A percentile compares a stretch with the other conserved stretches of the same genome.
phyloP scores from a whole-genome alignment of 2,888 invertebrate species.

The Biston stratarius region DNA sequence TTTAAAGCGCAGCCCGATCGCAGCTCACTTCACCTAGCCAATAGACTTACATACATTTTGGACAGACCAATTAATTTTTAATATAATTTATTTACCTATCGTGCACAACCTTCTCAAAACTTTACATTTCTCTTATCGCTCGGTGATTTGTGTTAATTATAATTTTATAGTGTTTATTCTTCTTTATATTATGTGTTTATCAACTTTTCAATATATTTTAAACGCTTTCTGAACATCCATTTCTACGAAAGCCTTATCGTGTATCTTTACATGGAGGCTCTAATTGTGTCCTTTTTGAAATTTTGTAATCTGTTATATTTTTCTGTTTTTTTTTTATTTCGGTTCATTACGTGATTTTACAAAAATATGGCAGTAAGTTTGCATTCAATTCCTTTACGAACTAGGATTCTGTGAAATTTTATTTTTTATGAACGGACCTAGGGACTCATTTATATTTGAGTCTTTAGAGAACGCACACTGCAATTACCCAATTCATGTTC shows the following conservation, averaged over 20 bases:
- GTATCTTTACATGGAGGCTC: conserved; percentile 42
- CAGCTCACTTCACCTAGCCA: conserved; percentile 62
- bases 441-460: conserved; percentile 37
- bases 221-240: conserved; percentile 43
- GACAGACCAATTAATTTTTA: conserved; percentile 76
- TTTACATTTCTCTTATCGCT: conserved; percentile 61
- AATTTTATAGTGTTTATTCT: conserved; percentile 36
- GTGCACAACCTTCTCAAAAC: conserved; percentile 84
- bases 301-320: conserved; percentile 47
- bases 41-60: conserved; percentile 61
- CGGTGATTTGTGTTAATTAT: conserved; percentile 47
- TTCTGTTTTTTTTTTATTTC: conserved; percentile 63
- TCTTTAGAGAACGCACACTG: conserved; percentile 36
- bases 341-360: conserved; percentile 63
- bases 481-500: conserved; percentile 38
- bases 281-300: conserved; percentile 40
- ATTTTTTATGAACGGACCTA: conserved; percentile 5
- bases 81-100: conserved; percentile 74
- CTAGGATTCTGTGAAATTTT: conserved; percentile 49
- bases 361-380: conserved; percentile 83
- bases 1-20: conserved; percentile 47
- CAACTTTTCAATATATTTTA: conserved; percentile 40
- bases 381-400: conserved; percentile 79
- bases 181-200: conserved; percentile 37
- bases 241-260: conserved; percentile 45